Evolutionary conservation across 2,888 invertebrate species (phyloP), one percentile per base, ranked within the genome.

Genomic region (Oscheius onirici): DNA sequence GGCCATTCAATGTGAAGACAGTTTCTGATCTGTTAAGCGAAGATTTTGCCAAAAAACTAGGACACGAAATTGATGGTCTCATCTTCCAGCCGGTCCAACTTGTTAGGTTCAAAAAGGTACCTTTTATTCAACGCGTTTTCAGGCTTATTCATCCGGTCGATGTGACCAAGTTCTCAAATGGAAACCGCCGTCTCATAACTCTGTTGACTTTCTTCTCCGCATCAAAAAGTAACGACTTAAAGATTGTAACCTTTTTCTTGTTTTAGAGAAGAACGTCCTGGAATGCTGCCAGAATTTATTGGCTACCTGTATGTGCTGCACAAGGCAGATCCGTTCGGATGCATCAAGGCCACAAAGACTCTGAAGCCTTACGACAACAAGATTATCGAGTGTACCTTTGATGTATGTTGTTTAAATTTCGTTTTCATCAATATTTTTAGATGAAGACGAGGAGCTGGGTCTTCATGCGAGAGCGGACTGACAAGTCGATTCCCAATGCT

Each of bases 11-110:
- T 49, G 26, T 44, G n/a, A n/a, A n/a, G n/a, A n/a, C n/a, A 34
- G 69, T 77, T 5, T 63, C 60, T 5, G 85, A 87, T 69, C 58
- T 86, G 0, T 79, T 88, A 26, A 69, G 75, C 13, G 93, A 93
- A 52, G 93, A 94, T 86, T 97, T 99, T 89, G 92, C 93, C 0
- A 92, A 92, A 80, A 91, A 92, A 41, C 90, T 99, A 17, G 91
- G 92, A 0, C 99, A 99, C 87, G 96, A 97, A 88, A 96, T 97
- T 0, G 99, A 99, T 87, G 99, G 99, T 22, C 91, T 99, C n/a
- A 95, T 99, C 86, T 99, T 97, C 88, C 99, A 99, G 88, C 99
- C 99, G 0, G 91, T 93, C 0, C 90, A 91, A 75, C 93, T 93
- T 88, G 93, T 93, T n/a, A n/a, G n/a, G n/a, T n/a, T n/a, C n/a